phyloP scores from a whole-genome alignment of 1,140 invertebrate species.

The Drosophila micromelanica region DNA sequence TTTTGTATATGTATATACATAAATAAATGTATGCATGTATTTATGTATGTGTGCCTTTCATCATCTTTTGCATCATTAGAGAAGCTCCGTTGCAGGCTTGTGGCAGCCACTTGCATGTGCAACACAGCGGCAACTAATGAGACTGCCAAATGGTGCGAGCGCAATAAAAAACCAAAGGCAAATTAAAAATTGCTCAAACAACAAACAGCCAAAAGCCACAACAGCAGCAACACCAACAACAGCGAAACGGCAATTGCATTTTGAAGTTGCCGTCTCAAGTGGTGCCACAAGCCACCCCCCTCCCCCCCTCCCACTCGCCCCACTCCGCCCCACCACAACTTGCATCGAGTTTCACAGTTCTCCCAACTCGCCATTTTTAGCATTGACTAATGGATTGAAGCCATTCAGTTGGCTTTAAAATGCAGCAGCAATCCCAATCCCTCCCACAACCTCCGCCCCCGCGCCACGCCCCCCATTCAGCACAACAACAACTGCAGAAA shows the following conservation, averaged over 20 bases:
- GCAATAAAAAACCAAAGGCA: constrained; percentile 49
- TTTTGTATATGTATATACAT: no score
- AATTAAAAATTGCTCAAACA: constrained; percentile 64
- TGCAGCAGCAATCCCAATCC: neutral
- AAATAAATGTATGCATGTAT: no score
- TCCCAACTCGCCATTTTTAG: neutral
- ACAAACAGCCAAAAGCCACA: constrained; percentile 46
- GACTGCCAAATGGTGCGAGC: constrained; percentile 28
- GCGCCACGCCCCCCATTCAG: neutral
- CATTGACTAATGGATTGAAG: constrained; percentile 59
- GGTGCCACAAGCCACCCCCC: constrained; percentile 46
- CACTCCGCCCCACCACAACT: neutral
- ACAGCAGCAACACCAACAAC: no score
- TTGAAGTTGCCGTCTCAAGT: constrained; percentile 77
- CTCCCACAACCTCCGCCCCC: neutral
- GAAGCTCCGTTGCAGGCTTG: constrained; percentile 22
- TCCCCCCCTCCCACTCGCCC: neutral
- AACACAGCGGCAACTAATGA: constrained; percentile 55
- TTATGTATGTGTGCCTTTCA: no score
- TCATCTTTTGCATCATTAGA: constrained; percentile 71
- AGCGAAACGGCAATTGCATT: constrained; percentile 66
- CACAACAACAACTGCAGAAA: neutral
- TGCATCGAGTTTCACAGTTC: neutral
- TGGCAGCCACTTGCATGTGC: constrained; percentile 6
- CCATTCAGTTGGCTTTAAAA: constrained; percentile 48